Conservation (phyloP, 2,797 vertebrate species). For the Sebastes alutus region DNA sequence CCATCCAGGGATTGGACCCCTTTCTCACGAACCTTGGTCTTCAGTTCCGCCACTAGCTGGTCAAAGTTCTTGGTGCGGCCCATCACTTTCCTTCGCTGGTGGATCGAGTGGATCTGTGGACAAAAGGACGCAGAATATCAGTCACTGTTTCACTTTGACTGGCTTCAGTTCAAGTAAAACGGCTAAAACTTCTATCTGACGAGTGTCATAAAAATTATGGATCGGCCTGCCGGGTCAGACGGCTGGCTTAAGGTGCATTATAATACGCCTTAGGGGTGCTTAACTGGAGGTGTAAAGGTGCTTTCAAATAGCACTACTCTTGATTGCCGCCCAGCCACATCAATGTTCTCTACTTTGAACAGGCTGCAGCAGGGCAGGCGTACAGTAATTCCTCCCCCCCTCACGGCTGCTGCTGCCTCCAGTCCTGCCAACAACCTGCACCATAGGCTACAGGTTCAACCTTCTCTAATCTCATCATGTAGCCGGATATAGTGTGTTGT, state of each 20-base stretch:
- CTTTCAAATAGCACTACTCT: neutral
- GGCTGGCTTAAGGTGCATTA: neutral
- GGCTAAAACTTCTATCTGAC: neutral
- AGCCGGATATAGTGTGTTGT: neutral
- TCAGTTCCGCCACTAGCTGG: constrained; percentile 91
- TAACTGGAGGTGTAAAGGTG: neutral
- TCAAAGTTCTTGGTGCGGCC: constrained; percentile 94
- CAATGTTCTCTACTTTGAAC: too few relatives aligned
- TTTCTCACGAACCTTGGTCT: constrained; percentile 90
- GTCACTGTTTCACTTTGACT: neutral
- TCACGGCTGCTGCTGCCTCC: neutral
- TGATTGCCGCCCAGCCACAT: neutral
- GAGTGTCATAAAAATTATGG: neutral
- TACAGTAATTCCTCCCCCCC: too few relatives aligned
- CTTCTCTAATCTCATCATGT: neutral
- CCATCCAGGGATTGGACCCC: constrained; percentile 68
- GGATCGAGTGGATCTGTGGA: constrained; percentile 92
- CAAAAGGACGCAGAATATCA: neutral
- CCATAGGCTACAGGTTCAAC: neutral
- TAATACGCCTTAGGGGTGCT: neutral
- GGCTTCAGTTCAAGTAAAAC: neutral
- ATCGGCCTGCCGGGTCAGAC: neutral
- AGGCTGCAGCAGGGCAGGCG: too few relatives aligned
- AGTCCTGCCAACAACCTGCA: neutral
- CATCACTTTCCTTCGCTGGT: constrained; percentile 91